Evolutionary conservation across 1,140 invertebrate species (phyloP).

Genomic region (Gryon sp.): DNA sequence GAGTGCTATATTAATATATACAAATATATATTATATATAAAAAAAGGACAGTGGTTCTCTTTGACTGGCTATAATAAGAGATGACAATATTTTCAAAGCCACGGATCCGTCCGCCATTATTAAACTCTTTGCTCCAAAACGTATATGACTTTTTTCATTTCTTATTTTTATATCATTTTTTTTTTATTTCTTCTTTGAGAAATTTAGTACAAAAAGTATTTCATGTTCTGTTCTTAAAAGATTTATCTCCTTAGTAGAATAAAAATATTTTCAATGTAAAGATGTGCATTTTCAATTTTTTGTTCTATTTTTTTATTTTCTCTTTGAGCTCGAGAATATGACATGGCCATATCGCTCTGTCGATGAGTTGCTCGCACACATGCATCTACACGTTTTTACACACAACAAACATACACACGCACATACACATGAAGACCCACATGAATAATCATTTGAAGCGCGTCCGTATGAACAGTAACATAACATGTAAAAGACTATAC

Average conservation of each 20-base stretch:
- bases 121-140: slow-evolving; percentile 30
- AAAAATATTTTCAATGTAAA: no score
- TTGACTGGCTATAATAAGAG: slow-evolving; percentile 69
- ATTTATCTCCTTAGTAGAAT: no score
- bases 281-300: neutral
- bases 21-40: slow-evolving; percentile 52
- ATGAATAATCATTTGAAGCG: slow-evolving; percentile 54
- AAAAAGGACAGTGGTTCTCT: slow-evolving; percentile 48
- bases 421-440: slow-evolving; percentile 27
- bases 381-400: slow-evolving; percentile 35
- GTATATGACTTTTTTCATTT: no score
- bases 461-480: slow-evolving; percentile 68
- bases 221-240: no score
- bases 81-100: slow-evolving; percentile 76
- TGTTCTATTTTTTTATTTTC: slow-evolving; percentile 1
- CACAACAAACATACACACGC: slow-evolving; percentile 24
- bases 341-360: slow-evolving; percentile 48
- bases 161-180: neutral
- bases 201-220: no score
- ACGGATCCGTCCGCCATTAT: slow-evolving; percentile 58
- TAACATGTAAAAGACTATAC: slow-evolving; percentile 69
- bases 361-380: slow-evolving; percentile 30
- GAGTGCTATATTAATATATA: slow-evolving; percentile 65
- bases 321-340: slow-evolving; percentile 34
- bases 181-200: neutral